A percentile compares a stretch with the other conserved stretches of the same genome.
Conservation (phyloP, 1,140 invertebrate species). For the Nebria ingens region DNA sequence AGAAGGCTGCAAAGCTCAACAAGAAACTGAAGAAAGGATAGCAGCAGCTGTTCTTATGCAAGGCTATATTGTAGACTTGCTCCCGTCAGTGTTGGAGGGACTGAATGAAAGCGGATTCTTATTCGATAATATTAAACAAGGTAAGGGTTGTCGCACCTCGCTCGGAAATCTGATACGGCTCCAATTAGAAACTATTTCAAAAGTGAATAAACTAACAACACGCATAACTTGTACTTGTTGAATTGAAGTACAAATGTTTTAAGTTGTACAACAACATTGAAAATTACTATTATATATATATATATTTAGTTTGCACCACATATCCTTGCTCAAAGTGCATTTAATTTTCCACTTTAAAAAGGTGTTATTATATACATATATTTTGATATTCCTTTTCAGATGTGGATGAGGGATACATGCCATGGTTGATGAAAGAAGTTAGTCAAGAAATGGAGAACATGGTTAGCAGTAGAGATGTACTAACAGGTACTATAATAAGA, state of each 20-base stretch:
- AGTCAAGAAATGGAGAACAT: conserved; percentile 65
- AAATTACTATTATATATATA: too few relatives aligned
- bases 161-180: too few relatives aligned
- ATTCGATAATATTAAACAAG: conserved; percentile 56
- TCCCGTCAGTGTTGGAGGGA: conserved; percentile 71
- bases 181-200: conserved; percentile 24
- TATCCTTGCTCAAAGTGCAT: neutral
- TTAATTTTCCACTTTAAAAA: neutral
- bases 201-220: conserved; percentile 29
- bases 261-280: neutral
- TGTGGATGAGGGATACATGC: conserved; percentile 70
- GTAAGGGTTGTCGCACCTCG: conserved; percentile 39
- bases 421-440: conserved; percentile 79
- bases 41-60: conserved; percentile 71
- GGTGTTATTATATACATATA: conserved; percentile 11
- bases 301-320: neutral
- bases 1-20: conserved; percentile 42
- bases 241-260: neutral
- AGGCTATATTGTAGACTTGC: conserved; percentile 69
- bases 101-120: conserved; percentile 67
- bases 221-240: neutral
- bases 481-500: conserved; percentile 46
- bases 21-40: conserved; percentile 66
- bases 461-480: conserved; percentile 63
- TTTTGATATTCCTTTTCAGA: conserved; percentile 36